phyloP scores from a whole-genome alignment of 2,888 invertebrate species.

The Odontomyia ornata region DNA sequence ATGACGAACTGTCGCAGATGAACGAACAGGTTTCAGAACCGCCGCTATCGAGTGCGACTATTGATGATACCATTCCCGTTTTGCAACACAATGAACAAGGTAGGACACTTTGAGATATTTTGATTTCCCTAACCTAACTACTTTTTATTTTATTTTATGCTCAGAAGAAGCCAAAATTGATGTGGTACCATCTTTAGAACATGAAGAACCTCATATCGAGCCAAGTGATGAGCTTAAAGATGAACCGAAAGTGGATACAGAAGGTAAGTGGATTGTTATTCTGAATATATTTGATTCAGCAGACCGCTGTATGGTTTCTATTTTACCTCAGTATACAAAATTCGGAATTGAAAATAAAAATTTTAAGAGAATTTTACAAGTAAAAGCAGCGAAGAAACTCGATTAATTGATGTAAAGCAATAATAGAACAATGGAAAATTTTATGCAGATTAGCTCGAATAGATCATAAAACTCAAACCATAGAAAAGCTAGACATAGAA shows the following conservation, averaged over 20 bases:
- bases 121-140: not conserved
- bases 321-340: too few species aligned
- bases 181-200: conserved; percentile 30
- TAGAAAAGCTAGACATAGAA: too few species aligned
- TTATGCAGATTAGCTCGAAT: too few species aligned
- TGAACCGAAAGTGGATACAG: not conserved
- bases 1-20: not conserved
- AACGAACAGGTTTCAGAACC: not conserved
- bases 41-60: conserved; percentile 19
- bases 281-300: too few species aligned
- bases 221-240: not conserved
- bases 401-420: too few species aligned
- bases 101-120: not conserved
- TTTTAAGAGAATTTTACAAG: too few species aligned
- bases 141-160: too few species aligned
- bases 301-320: too few species aligned
- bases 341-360: too few species aligned
- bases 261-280: conserved; percentile 10
- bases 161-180: conserved; percentile 22
- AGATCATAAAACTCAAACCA: too few species aligned
- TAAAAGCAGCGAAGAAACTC: too few species aligned
- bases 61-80: conserved; percentile 3
- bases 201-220: conserved; percentile 18
- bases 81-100: not conserved
- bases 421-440: too few species aligned